Evolutionary conservation across 2,888 invertebrate species (phyloP).

Genomic region (Teleiodes luculella): DNA sequence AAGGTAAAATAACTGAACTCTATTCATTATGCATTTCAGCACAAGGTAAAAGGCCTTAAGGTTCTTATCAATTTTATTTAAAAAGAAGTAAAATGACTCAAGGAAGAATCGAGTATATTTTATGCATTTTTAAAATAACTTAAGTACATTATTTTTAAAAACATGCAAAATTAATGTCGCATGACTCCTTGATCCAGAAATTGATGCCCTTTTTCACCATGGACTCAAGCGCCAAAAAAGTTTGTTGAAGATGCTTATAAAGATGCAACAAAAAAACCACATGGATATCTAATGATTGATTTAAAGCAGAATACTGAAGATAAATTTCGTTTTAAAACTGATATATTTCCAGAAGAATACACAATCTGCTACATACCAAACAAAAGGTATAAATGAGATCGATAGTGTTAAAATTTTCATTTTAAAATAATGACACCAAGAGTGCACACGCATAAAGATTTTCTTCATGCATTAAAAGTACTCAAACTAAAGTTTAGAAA

Average conservation of each 20-base stretch:
- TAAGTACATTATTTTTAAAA: too few relatives aligned
- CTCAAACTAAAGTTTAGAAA: slow-evolving; percentile 25
- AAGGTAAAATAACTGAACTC: too few relatives aligned
- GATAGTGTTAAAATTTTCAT: slow-evolving; percentile 22
- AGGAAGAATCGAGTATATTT: too few relatives aligned
- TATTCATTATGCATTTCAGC: too few relatives aligned
- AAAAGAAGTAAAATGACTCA: too few relatives aligned
- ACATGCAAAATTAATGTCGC: slow-evolving; percentile 29
- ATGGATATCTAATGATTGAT: slow-evolving; percentile 33
- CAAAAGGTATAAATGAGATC: slow-evolving; percentile 26
- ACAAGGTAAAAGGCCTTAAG: too few relatives aligned
- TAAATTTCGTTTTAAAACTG: slow-evolving; percentile 25
- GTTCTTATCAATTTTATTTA: too few relatives aligned
- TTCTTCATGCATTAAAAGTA: slow-evolving; percentile 22
- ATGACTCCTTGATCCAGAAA: slow-evolving; percentile 30
- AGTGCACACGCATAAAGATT: slow-evolving; percentile 23
- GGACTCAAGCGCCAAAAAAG: too few relatives aligned
- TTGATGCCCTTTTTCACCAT: too few relatives aligned
- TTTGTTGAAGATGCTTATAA: slow-evolving; percentile 31
- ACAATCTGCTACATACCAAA: slow-evolving; percentile 10
- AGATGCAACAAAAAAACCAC: slow-evolving; percentile 29
- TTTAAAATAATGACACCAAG: slow-evolving; percentile 24
- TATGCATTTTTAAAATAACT: too few relatives aligned
- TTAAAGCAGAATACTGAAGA: slow-evolving; percentile 28
- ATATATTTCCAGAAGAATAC: slow-evolving; percentile 21